These are phyloP conservation scores for Xiphophorus maculatus DNA, from an alignment of 2,113 vertebrate genomes.

Conservation along the genomic window DNA sequence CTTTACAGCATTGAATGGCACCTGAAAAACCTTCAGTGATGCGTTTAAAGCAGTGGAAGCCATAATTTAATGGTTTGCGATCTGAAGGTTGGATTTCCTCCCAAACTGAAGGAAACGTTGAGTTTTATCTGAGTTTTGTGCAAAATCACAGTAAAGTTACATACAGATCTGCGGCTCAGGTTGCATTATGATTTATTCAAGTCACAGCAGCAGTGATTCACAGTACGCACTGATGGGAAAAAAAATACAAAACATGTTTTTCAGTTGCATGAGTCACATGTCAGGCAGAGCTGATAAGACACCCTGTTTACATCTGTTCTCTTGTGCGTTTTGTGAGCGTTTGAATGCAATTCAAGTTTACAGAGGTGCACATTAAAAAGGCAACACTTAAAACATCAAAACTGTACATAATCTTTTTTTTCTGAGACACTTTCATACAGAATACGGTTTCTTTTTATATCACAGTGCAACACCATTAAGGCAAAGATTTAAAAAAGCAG, in stretches of 20 bases:
- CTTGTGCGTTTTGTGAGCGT: conserved; percentile 6
- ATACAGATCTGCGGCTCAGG: conserved; percentile 11
- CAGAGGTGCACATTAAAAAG: conserved; percentile 49
- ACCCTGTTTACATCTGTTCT: neutral
- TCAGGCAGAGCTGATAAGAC: conserved; percentile 15
- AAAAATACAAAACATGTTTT: conserved; percentile 36
- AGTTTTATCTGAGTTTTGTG: neutral
- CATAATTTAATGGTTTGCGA: neutral
- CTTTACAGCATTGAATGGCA: too few relatives aligned
- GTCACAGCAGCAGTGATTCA: conserved; percentile 42
- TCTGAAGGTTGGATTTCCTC: neutral
- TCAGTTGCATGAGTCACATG: conserved; percentile 18
- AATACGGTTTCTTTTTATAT: conserved; percentile 29
- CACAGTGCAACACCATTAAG: conserved; percentile 64
- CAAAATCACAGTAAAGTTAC: neutral
- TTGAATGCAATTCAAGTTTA: conserved; percentile 28
- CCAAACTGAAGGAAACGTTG: neutral
- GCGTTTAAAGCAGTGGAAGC: too few relatives aligned
- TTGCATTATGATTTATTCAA: conserved; percentile 52
- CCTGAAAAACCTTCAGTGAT: too few relatives aligned
- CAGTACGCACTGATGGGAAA: conserved; percentile 24
- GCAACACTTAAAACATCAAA: conserved; percentile 44
- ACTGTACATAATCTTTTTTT: neutral
- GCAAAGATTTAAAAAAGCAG: conserved; percentile 40
- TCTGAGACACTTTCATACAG: conserved; percentile 28